Evolutionary conservation across 1,140 invertebrate genomes (phyloP).

Genomic region (Cepaea nemoralis): DNA sequence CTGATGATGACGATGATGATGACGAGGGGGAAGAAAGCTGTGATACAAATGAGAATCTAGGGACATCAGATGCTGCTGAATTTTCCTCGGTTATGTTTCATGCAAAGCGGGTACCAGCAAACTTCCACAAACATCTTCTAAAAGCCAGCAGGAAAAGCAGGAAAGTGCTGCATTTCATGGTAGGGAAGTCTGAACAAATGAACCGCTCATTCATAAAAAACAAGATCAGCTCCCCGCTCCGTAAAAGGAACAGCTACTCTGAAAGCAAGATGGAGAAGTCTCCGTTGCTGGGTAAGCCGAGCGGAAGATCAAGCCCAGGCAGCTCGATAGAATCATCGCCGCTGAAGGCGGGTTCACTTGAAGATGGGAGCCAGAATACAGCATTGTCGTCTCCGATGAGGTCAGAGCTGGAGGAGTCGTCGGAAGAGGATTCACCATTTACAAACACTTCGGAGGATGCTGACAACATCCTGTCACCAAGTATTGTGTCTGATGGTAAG

Average conservation of each 20-base stretch:
- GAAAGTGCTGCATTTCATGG: neutral
- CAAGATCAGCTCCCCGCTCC: slow-evolving; percentile 9
- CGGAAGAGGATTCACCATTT: slow-evolving; percentile 30
- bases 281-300: slow-evolving; percentile 2
- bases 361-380: neutral
- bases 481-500: slow-evolving; percentile 34
- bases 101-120: neutral
- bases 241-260: neutral
- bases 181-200: neutral
- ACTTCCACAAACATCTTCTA: neutral
- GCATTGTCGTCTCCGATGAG: neutral
- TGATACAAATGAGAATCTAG: neutral
- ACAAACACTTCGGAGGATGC: slow-evolving; percentile 20
- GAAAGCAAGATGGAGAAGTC: slow-evolving; percentile 21
- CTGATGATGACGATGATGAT: slow-evolving; percentile 16
- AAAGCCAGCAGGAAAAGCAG: neutral
- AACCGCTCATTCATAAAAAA: slow-evolving; percentile 21
- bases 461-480: slow-evolving; percentile 21
- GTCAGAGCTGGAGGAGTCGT: slow-evolving; percentile 21
- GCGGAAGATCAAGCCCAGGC: neutral
- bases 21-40: neutral
- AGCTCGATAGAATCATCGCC: neutral
- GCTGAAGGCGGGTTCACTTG: neutral
- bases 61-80: neutral
- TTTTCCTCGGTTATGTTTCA: neutral